These are phyloP conservation scores for Thaleichthys pacificus DNA, from an alignment of 2,797 vertebrate genomes.

Conservation along the genomic window DNA sequence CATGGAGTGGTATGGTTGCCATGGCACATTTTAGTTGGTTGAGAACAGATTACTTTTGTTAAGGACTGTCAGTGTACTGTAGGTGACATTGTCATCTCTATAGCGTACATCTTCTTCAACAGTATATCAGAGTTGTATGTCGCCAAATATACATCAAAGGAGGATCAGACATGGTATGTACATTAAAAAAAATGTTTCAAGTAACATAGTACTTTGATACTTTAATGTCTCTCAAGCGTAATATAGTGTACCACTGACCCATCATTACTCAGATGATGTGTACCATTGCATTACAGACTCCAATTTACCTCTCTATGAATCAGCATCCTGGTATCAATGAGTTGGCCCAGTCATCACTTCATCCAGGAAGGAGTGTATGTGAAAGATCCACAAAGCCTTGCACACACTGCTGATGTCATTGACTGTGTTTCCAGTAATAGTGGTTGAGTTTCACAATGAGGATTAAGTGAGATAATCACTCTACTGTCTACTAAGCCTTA, in stretches of 20 bases:
- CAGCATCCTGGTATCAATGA: not conserved
- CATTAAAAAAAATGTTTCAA: not conserved
- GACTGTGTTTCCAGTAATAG: constrained; percentile 4
- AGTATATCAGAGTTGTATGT: too few relatives aligned
- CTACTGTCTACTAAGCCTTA: too few relatives aligned
- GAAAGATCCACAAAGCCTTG: not conserved
- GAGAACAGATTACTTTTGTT: too few relatives aligned
- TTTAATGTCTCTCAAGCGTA: not conserved
- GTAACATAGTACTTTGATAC: not conserved
- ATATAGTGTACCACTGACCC: not conserved
- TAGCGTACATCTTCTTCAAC: too few relatives aligned
- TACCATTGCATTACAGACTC: not conserved
- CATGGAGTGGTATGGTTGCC: not conserved
- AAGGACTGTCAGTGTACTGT: not conserved
- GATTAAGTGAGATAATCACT: not conserved
- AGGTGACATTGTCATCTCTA: not conserved
- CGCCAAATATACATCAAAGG: too few relatives aligned
- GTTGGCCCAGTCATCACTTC: not conserved
- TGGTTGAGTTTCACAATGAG: not conserved
- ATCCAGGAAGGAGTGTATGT: constrained; percentile 3
- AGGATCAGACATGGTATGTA: too few relatives aligned
- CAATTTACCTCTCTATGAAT: not conserved
- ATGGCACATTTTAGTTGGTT: not conserved
- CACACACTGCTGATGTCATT: constrained; percentile 7
- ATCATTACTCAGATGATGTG: not conserved